phyloP scores from a whole-genome alignment of 2,888 invertebrate species.

The Archips xylosteana region DNA sequence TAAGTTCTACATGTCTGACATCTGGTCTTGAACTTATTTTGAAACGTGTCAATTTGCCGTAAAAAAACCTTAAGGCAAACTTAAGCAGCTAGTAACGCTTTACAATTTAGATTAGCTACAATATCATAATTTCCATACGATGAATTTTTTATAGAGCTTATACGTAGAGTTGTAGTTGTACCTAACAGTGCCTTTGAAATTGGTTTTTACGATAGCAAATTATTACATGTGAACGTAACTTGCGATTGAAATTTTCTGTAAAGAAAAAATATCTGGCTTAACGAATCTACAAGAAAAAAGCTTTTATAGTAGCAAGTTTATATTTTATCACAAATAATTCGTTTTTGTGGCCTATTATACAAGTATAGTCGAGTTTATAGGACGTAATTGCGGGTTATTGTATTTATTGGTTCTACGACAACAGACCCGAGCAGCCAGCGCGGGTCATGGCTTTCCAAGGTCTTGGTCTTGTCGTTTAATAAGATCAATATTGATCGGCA shows the following conservation, averaged over 20 bases:
- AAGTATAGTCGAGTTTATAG: conserved; percentile 5
- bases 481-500: conserved; percentile 26
- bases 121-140: conserved; percentile 33
- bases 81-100: conserved; percentile 33
- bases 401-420: conserved; percentile 9
- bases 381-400: conserved; percentile 14
- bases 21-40: conserved; percentile 34
- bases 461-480: conserved; percentile 36
- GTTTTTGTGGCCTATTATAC: background rate
- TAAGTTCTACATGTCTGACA: conserved; percentile 30
- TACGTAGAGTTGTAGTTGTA: background rate
- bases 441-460: conserved; percentile 39
- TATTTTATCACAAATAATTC: background rate
- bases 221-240: conserved; percentile 6
- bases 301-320: background rate
- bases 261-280: background rate
- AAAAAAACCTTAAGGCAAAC: conserved; percentile 34
- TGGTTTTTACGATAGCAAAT: conserved; percentile 10
- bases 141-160: conserved; percentile 40
- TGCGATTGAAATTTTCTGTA: background rate
- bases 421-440: conserved; percentile 8
- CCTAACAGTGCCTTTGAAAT: background rate
- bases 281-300: background rate
- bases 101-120: conserved; percentile 44
- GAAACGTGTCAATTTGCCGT: conserved; percentile 29